Evolutionary conservation across 2,797 vertebrate species (phyloP), one percentile per base, ranked within the genome.

Genomic region (Hippocampus kuda): DNA sequence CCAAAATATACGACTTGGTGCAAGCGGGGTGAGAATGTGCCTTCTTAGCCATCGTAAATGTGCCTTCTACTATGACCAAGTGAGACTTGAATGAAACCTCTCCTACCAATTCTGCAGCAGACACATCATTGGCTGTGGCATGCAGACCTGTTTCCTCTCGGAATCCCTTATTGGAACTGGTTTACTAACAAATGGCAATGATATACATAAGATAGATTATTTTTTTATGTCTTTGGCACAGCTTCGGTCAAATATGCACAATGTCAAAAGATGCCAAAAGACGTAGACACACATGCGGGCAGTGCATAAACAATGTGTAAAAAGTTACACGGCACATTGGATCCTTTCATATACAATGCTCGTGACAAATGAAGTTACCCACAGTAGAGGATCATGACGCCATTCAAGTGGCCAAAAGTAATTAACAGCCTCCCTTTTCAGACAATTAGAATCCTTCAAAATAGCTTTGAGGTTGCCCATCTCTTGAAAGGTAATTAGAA

Each of bases 41-140:
- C 86, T 57, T 87, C 76, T 80, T 79, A 87, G 84, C 85, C 83
- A 34, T 76, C 75, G 74, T 83, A 60, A 86, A 87, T 85, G 88
- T 91, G 87, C 87, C 89, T 91, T 89, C 70, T 81, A 84, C 79
- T 87, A 80, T 83, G 80, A 86, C 73, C 75, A 62, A 78, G 67
- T 76, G 60, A 62, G 60, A 62, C 34, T 65, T 53, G 59, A 79
- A 54, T 69, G 76, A 84, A 18, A 80, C 77, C 44, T 68, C 68
- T 70, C 83, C 82, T 72, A 76, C 70, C 64, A 79, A 81, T 65
- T 46, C 20, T 27, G 70, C 71, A 78, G 78, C 73, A 78, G 81
- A 83, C 65, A 71, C 70, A 64, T 57, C 51, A 78, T 70, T 67
- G 70, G 67, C 24, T 68, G 30, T 63, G 7, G 15, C 67, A 75